A percentile compares a stretch with the other conserved stretches of the same genome.
phyloP scores from a whole-genome alignment of 1,140 invertebrate species.

The Zaprionus gabonicus region DNA sequence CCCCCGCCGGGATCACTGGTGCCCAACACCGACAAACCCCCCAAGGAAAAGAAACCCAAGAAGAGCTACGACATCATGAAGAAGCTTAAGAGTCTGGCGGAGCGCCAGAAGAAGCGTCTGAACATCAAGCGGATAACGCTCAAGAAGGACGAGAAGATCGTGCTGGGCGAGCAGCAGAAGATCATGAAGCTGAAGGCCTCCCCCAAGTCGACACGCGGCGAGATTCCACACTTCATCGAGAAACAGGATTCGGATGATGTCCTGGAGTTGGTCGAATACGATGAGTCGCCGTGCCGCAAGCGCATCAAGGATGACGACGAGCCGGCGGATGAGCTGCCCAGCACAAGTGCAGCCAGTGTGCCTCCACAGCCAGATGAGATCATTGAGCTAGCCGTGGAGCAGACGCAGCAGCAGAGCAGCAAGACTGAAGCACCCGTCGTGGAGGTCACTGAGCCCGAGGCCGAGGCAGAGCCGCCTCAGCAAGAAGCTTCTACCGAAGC shows the following conservation, averaged over 20 bases:
- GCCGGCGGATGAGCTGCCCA: constrained; percentile 38
- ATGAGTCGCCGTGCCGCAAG: constrained; percentile 81
- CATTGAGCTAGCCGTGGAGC: constrained; percentile 71
- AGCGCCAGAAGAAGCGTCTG: constrained; percentile 86
- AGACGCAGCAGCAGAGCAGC: constrained; percentile 23
- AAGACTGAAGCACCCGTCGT: constrained; percentile 51
- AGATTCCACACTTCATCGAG: constrained; percentile 82
- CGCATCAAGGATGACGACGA: constrained; percentile 62
- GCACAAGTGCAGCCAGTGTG: constrained; percentile 54
- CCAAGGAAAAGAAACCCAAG: constrained; percentile 68
- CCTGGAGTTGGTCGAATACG: constrained; percentile 80
- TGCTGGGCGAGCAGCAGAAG: constrained; percentile 76
- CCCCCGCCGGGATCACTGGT: constrained; percentile 66
- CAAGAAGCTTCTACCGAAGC: not conserved
- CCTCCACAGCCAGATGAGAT: constrained; percentile 80
- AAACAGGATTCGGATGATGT: constrained; percentile 84
- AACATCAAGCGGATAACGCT: constrained; percentile 85
- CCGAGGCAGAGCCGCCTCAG: constrained; percentile 72
- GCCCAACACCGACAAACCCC: constrained; percentile 52
- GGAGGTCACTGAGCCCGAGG: constrained; percentile 77
- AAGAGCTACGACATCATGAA: constrained; percentile 86
- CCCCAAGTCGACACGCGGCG: constrained; percentile 77
- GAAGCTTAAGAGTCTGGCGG: constrained; percentile 87
- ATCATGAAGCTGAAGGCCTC: constrained; percentile 80
- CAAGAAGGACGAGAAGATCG: constrained; percentile 81